Percentiles rank a stretch among this genome's conserved stretches.
These are phyloP conservation scores for Lysandra bellargus DNA, from an alignment of 2,888 invertebrate species.

Conservation along the genomic window DNA sequence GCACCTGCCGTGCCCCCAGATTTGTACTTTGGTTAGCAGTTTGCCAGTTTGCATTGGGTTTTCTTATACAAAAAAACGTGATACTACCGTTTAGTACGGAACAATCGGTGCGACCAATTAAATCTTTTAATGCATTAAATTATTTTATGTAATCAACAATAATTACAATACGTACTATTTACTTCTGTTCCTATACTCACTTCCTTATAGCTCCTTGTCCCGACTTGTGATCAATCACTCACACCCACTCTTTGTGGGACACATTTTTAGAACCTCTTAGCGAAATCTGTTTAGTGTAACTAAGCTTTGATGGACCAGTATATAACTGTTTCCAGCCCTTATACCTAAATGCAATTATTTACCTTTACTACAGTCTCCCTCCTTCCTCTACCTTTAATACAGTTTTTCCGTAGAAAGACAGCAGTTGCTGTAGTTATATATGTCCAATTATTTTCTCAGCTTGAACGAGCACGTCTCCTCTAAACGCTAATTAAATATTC, in stretches of 20 bases:
- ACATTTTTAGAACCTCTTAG: slow-evolving; percentile 1
- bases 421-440: neutral
- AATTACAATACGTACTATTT: no score
- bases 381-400: neutral
- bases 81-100: no score
- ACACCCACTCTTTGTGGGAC: neutral
- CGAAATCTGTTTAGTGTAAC: neutral
- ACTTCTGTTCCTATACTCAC: no score
- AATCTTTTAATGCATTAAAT: no score
- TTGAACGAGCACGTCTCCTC: neutral
- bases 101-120: no score
- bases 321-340: neutral
- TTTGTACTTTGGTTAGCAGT: no score
- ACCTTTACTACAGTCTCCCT: neutral
- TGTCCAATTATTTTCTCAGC: slow-evolving; percentile 21
- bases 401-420: neutral
- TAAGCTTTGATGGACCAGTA: neutral
- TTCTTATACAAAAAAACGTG: no score
- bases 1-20: no score
- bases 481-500: slow-evolving; percentile 14
- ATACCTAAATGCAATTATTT: neutral
- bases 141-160: no score
- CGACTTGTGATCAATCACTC: neutral
- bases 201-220: neutral
- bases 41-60: no score